These are phyloP conservation scores for Empis livida DNA, from an alignment of 2,888 invertebrate genomes.

Conservation along the genomic window DNA sequence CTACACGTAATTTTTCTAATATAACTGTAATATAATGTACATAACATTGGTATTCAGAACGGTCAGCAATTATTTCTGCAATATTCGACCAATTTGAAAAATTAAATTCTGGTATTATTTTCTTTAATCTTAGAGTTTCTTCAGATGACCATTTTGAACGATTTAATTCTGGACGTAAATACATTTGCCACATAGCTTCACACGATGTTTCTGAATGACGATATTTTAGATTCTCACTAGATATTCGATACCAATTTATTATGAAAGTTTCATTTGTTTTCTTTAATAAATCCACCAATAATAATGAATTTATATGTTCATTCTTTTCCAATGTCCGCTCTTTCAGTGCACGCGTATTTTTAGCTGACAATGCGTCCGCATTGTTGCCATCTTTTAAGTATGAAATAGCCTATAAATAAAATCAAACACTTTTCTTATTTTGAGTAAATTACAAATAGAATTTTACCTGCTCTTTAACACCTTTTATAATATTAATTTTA, in stretches of 20 bases:
- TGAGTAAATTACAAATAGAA: not conserved
- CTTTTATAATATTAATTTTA: conserved; percentile 40
- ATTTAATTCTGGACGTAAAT: conserved; percentile 53
- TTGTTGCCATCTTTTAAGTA: not conserved
- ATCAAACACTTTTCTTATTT: not conserved
- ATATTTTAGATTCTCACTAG: conserved; percentile 30
- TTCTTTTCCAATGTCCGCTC: conserved; percentile 5
- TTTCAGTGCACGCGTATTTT: not conserved
- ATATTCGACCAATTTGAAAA: conserved; percentile 55
- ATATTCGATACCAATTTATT: conserved; percentile 31
- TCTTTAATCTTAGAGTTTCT: conserved; percentile 38
- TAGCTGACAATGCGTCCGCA: not conserved
- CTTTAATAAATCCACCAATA: conserved; percentile 14
- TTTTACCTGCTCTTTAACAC: conserved; percentile 37
- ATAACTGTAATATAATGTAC: conserved; percentile 47
- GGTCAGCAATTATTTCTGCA: conserved; percentile 41
- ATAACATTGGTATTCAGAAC: conserved; percentile 58
- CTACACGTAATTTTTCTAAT: conserved; percentile 13
- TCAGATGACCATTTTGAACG: conserved; percentile 41
- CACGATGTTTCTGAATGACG: conserved; percentile 53
- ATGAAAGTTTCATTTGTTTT: conserved; percentile 17
- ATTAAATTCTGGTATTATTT: conserved; percentile 32
- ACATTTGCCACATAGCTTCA: conserved; percentile 55
- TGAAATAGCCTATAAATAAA: not conserved
- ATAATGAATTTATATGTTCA: conserved; percentile 10